Base-by-base conservation (phyloP, 2,113 vertebrate species). In the Pleuronectes platessa region DNA sequence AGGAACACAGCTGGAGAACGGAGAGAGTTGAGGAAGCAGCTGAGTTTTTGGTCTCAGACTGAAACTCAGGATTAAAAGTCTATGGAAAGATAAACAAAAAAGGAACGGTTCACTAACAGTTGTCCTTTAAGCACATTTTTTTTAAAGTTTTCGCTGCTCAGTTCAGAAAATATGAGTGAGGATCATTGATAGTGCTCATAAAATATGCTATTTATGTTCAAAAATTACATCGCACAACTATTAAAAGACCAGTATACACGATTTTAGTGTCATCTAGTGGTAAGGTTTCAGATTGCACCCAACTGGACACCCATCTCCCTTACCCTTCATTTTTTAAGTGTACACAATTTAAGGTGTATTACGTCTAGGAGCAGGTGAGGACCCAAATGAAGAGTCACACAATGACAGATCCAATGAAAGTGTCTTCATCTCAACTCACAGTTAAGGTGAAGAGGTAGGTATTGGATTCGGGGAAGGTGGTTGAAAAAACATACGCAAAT, bases 1-100 rank as follows among this genome's bases (percentile, higher is more conserved):
- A 23, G 64, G 18, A 27, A 49, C 53, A 68, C 84, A 90, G 86
- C 74, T 87, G 78, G 72, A 76, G 76, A 84, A 71, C 80, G 86
- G 84, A 68, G 56, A 11, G 68, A 65, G 42, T n/a, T 9, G 6
- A 40, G 71, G 23, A 70, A 51, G 21, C n/a, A 18, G 54, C 47
- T 62, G 13, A 37, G 24, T 18, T 59, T n/a, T 72, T 67, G 42
- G n/a, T 63, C 51, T 76, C 37, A 56, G 18, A 61, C 9, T 54
- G 4, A 71, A 58, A 65, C 9, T 27, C 42, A 75, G 17, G 35
- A 77, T 71, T 13, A 23, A 37, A 37, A 61, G 13, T 68, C 13
- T 63, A 14, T 9, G 12, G 17, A 75, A 18, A 24, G 26, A 67
- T 61, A 78, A 79, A 81, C 61, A 79, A 56, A 49, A 65, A 2